Base-by-base conservation (phyloP, 2,797 vertebrate species). In the Remorina albescens region DNA sequence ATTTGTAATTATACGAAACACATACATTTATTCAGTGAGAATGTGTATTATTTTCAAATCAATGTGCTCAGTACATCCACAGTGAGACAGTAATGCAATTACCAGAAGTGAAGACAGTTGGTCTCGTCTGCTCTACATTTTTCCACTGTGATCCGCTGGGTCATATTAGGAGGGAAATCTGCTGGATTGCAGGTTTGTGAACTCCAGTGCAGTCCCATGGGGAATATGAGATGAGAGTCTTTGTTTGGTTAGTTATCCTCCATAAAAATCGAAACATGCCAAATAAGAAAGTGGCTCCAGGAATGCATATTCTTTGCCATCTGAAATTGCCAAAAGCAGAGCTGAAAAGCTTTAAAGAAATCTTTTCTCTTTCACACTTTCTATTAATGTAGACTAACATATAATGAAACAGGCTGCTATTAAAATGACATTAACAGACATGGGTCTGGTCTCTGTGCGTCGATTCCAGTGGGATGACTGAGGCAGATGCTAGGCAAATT, bases 101-200 rank as follows among this genome's bases (percentile, higher is more conserved):
- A 67, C 47, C 78, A 80, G 82, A 76, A 8, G 51, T 41, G 53
- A 23, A 25, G 71, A 59, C 41, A 8, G 2, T 54, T 11, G 21
- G 19, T 47, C 60, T 60, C 42, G 21, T 54, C 64, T 15, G 49
- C 41, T 19, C 57, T 49, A n/a, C 47, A 42, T 79, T 41, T 57
- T 78, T 76, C 74, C 58, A 2, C 73, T 42, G 13, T 12, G 54
- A 65, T 76, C 67, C 72, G 5, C 76, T 21, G 79, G 74, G 74
- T 82, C 71, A 18, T 56, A 64, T 65, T 60, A 67, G 78, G 59
- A 71, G 61, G 34, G 47, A 44, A 79, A 71, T 79, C 8, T 80
- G 76, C 81, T 49, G 71, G 71, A 25, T 74, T 69, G 77, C 80
- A 81, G 82, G 54, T 79, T 80, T 73, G 16, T 76, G 79, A 71